Percentiles rank a stretch among this genome's conserved stretches.
These are phyloP conservation scores for Exaiptasia diaphana DNA, from an alignment of 64 coral and sea anemone species.

Conservation along the genomic window DNA sequence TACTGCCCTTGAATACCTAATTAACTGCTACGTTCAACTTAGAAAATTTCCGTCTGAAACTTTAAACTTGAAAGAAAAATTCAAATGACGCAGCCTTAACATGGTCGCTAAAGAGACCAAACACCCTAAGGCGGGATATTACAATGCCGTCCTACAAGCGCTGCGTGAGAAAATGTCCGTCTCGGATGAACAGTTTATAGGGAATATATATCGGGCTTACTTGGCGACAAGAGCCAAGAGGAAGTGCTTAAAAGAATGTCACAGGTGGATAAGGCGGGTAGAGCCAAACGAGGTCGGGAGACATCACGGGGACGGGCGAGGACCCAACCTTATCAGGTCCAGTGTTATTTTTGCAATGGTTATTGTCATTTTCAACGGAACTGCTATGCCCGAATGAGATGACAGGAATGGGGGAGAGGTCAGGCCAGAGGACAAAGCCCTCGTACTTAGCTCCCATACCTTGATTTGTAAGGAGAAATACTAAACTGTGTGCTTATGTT, in stretches of 20 bases:
- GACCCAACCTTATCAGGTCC: neutral
- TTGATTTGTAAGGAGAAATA: no score
- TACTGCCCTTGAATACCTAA: no score
- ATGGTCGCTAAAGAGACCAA: slow-evolving; percentile 16
- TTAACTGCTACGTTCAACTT: no score
- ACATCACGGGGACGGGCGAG: neutral
- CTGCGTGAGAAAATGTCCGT: neutral
- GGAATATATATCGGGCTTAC: neutral
- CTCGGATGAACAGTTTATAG: neutral
- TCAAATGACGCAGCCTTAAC: neutral
- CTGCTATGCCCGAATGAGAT: neutral
- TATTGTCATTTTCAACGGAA: neutral
- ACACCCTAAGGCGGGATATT: slow-evolving; percentile 22
- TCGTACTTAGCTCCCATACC: neutral
- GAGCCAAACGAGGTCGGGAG: neutral
- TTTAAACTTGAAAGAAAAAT: no score
- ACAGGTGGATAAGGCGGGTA: neutral
- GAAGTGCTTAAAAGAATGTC: slow-evolving; percentile 3
- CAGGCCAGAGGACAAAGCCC: neutral
- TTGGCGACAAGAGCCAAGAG: slow-evolving; percentile 3
- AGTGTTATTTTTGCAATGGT: neutral
- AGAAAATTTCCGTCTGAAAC: no score
- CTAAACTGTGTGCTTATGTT: no score
- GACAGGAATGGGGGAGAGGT: no score
- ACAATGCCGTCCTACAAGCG: neutral